Base-by-base conservation (phyloP, 2,113 vertebrate species). In the Mystacornis crossleyi region DNA sequence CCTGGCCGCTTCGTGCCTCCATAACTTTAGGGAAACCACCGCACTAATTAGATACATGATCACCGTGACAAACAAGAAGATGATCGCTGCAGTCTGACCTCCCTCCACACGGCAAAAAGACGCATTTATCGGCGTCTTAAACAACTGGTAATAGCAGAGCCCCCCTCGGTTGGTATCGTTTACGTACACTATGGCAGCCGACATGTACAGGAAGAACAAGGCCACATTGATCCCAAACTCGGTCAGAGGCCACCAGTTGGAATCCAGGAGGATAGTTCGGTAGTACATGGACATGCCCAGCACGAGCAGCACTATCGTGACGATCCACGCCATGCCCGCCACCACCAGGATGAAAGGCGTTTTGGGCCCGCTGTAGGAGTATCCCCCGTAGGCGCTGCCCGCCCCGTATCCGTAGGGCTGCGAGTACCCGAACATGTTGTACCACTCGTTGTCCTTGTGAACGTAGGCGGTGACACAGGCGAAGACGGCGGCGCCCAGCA, bases 381-480 rank as follows among this genome's bases (percentile, higher is more conserved):
- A 95, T 5, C 98, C 98, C 11, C 98, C 98, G 0, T 98, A 99
- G 20, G 95, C 55, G 11, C 96, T 95, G n/a, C 95, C 97, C 38
- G 96, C 95, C 6, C 98, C 98, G 12, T 96, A 97, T 45, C 98
- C 66, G 17, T 98, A 98, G 8, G 99, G 98, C 90, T 98, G 97
- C 1, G 98, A 95, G 89, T 99, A 99, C 2, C 99, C 99, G 21
- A 98, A 99, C 98, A 99, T 93, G 94, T 99, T 99, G 93, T 99
- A 99, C 99, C 99, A 99, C 95, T 99, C 99, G 16, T 98, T 99
- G 96, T 99, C 99, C 96, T 99, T 99, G 96, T 99, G 99, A 34
- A 99, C 98, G 7, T 99, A 99, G 5, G 99, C 99, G 0, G 99
- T 99, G 92, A 99, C 98, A 26, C 99, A 99, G n/a, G 99, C 99